Percentiles rank a stretch among this genome's conserved stretches.
phyloP scores from a whole-genome alignment of 2,797 vertebrate genomes.

The Sebastes variabilis region DNA sequence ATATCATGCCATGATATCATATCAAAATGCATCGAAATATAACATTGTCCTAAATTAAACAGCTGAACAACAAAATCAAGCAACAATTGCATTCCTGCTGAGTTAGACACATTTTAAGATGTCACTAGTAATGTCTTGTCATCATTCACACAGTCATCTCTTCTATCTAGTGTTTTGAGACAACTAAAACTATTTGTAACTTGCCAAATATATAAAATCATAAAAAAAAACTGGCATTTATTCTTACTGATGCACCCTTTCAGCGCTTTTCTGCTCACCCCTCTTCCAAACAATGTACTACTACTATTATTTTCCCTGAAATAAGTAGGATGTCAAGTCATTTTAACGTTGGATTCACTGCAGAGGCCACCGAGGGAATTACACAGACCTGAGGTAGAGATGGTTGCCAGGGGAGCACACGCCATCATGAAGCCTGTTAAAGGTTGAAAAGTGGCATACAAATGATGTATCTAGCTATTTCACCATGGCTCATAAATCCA shows the following conservation, averaged over 20 bases:
- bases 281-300: not conserved
- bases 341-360: slow-evolving; percentile 15
- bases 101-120: not conserved
- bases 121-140: slow-evolving; percentile 21
- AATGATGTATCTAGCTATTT: slow-evolving; percentile 25
- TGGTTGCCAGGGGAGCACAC: slow-evolving; percentile 9
- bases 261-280: not conserved
- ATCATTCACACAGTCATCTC: not conserved
- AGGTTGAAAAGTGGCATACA: slow-evolving; percentile 41
- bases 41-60: not conserved
- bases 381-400: slow-evolving; percentile 23
- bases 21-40: not conserved
- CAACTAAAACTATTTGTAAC: not conserved
- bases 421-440: slow-evolving; percentile 18
- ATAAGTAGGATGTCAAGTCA: slow-evolving; percentile 23
- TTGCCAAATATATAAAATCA: not conserved
- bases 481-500: not conserved
- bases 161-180: not conserved
- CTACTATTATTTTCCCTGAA: slow-evolving; percentile 18
- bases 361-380: slow-evolving; percentile 27
- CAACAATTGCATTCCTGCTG: not conserved
- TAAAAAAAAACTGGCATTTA: not conserved
- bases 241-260: slow-evolving; percentile 29
- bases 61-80: not conserved
- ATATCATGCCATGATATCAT: not conserved